A percentile compares a stretch with the other conserved stretches of the same genome.
Evolutionary conservation across 2,113 vertebrate genomes (phyloP).

Genomic region (Orcinus orca): DNA sequence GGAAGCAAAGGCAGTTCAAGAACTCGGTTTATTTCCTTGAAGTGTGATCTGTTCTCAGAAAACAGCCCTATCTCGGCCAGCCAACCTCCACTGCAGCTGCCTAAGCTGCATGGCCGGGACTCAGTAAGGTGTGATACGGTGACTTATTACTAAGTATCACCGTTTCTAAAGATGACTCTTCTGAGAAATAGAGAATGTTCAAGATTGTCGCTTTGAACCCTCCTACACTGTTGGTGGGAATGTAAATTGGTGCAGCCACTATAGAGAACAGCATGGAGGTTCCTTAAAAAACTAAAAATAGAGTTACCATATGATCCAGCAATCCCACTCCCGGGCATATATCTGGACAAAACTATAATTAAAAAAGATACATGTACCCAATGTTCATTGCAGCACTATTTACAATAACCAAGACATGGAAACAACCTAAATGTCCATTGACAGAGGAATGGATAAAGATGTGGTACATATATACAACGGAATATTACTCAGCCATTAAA

Average conservation of each 20-base stretch:
- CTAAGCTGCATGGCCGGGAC: not conserved
- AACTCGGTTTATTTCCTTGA: not conserved
- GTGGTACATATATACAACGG: too few relatives aligned
- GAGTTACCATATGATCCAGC: too few relatives aligned
- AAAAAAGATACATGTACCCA: too few relatives aligned
- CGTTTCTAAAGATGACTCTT: not conserved
- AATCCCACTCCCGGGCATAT: too few relatives aligned
- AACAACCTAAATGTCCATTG: too few relatives aligned
- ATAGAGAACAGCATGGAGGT: not conserved
- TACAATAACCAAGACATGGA: too few relatives aligned
- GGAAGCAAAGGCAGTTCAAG: not conserved
- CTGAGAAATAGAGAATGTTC: not conserved
- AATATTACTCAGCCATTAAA: too few relatives aligned
- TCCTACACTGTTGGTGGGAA: not conserved
- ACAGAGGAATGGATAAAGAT: too few relatives aligned
- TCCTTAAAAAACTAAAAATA: not conserved
- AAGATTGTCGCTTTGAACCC: not conserved
- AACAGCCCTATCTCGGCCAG: not conserved
- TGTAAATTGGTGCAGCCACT: not conserved
- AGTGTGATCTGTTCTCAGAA: not conserved
- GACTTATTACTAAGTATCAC: not conserved
- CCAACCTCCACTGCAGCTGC: not conserved
- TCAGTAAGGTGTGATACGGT: rapidly evolving
- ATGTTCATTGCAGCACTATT: too few relatives aligned
- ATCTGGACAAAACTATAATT: too few relatives aligned